Evolutionary conservation across 2,888 invertebrate genomes (phyloP), one percentile per base, ranked within the genome.

Genomic region (Hydriomena furcata): DNA sequence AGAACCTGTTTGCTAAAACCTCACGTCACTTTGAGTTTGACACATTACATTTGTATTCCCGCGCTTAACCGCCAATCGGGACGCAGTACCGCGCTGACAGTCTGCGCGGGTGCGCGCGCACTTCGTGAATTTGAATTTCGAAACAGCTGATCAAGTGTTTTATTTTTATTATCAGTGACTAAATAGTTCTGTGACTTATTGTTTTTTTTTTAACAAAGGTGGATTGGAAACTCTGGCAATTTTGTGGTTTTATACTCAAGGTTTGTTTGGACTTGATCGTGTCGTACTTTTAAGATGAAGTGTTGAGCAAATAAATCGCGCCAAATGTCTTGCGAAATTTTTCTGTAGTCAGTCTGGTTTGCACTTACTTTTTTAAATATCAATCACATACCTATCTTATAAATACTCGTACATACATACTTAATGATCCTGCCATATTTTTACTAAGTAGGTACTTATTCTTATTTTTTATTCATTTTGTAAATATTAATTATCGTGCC

Each of bases 41-140:
- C n/a, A n/a, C n/a, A n/a, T n/a, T n/a, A 73, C 75, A 76, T 63
- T 62, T 73, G 73, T 78, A 74, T 82, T 84, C 79, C 82, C 84
- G 84, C 82, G 79, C 61, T 73, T 63, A 52, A 60, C 68, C 67
- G 47, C 82, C 82, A 84, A 86, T 84, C 74, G 71, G 56, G 38
- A 36, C 68, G 57, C 76, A 87, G 88, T 88, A 73, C 61, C 67
- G 79, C 73, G 78, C 62, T 49, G 70, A 58, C 54, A 52, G 65
- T 59, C 67, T 51, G 71, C 73, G 79, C 71, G 61, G 52, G 68
- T 78, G 82, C 78, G 76, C 81, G 82, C 67, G 68, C 81, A 68
- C 52, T 13, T n/a, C n/a, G 28, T 49, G 53, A 58, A 68, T 71
- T 62, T 50, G 60, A 68, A 66, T 55, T 48, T 60, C 49, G 38